phyloP scores from a whole-genome alignment of 2,888 invertebrate species.

The Eilema caniola region DNA sequence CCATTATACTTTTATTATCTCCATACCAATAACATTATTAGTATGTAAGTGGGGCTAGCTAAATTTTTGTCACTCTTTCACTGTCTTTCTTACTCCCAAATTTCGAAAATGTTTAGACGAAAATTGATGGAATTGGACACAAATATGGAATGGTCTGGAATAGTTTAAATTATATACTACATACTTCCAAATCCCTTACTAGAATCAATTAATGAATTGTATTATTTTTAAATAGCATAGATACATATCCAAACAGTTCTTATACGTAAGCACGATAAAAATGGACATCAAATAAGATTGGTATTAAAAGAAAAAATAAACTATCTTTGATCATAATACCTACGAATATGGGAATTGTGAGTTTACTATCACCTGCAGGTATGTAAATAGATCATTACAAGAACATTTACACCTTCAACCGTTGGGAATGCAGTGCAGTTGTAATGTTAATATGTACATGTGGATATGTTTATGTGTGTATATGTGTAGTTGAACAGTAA shows the following conservation, averaged over 20 bases:
- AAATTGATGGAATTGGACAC: neutral
- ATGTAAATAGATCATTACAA: constrained; percentile 57
- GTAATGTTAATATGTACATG: constrained; percentile 37
- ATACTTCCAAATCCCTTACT: neutral
- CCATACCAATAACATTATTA: too few species aligned
- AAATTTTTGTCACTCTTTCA: too few species aligned
- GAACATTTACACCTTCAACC: constrained; percentile 53
- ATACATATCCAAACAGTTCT: constrained; percentile 8
- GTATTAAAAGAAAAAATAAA: constrained; percentile 39
- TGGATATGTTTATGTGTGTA: too few species aligned
- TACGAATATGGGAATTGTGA: constrained; percentile 42
- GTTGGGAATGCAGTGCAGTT: constrained; percentile 37
- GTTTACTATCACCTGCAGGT: constrained; percentile 36
- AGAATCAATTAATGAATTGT: neutral
- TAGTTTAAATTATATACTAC: too few species aligned
- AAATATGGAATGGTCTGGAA: neutral
- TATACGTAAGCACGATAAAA: constrained; percentile 26
- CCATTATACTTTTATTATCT: neutral
- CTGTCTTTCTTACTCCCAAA: too few species aligned
- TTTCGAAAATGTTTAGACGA: neutral
- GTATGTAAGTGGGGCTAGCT: neutral
- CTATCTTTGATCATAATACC: constrained; percentile 39
- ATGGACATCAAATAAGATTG: constrained; percentile 34
- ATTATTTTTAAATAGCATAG: neutral
- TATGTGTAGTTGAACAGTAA: constrained; percentile 26